Percentiles rank a stretch among this genome's conserved stretches.
Evolutionary conservation across 2,888 invertebrate species (phyloP).

Genomic region (Tryphoninae sp.): DNA sequence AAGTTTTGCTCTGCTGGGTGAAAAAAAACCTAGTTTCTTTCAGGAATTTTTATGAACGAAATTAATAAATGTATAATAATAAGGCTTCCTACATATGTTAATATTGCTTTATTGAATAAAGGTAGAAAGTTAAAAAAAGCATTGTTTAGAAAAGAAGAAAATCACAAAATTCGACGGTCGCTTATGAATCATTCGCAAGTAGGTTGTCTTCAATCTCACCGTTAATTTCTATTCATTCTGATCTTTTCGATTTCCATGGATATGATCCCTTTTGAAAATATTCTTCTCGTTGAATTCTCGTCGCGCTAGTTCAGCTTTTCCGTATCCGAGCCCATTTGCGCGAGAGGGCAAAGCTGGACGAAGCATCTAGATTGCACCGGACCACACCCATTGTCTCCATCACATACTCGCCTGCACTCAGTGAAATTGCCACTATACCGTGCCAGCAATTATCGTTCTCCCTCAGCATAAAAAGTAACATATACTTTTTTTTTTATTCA

Average conservation of each 20-base stretch:
- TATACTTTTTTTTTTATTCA: neutral
- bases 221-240: too few species aligned
- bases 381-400: constrained; percentile 17
- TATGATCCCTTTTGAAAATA: neutral
- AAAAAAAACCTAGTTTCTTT: too few species aligned
- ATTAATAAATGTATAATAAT: too few species aligned
- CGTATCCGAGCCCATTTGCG: neutral
- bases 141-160: too few species aligned
- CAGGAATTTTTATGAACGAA: too few species aligned
- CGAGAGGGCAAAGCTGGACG: constrained; percentile 16
- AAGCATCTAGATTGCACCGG: constrained; percentile 3
- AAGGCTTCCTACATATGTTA: too few species aligned
- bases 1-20: too few species aligned
- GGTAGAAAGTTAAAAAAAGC: too few species aligned
- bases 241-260: neutral
- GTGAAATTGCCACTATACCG: constrained; percentile 19
- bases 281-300: constrained; percentile 14
- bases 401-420: constrained; percentile 12
- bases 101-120: too few species aligned
- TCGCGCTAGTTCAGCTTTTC: constrained; percentile 5
- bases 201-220: too few species aligned
- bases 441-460: constrained; percentile 1
- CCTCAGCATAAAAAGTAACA: neutral
- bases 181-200: too few species aligned
- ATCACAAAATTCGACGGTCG: too few species aligned